A percentile compares a stretch with the other conserved stretches of the same genome.
Conservation (phyloP, 2,888 invertebrate species). For the Rhogogaster chlorosoma region DNA sequence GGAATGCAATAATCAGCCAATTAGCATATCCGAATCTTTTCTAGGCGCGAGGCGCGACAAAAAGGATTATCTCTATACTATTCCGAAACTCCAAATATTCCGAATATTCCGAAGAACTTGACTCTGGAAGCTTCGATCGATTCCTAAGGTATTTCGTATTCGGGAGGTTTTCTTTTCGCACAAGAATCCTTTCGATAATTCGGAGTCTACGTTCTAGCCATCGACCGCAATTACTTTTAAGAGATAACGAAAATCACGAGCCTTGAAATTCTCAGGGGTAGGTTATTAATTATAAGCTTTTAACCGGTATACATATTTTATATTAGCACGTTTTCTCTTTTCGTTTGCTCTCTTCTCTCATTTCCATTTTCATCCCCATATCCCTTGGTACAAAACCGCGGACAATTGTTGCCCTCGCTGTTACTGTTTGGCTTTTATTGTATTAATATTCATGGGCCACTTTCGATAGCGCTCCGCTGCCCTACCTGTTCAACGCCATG, state of each 20-base stretch:
- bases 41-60: background rate
- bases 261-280: background rate
- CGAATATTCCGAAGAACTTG: background rate
- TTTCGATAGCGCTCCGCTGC: slow-evolving; percentile 32
- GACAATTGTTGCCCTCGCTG: slow-evolving; percentile 13
- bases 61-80: background rate
- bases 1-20: background rate
- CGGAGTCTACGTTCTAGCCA: background rate
- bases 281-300: slow-evolving; percentile 36
- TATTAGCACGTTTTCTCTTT: slow-evolving; percentile 4
- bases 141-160: background rate
- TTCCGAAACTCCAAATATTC: too few relatives aligned
- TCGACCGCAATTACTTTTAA: background rate
- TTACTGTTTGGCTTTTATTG: slow-evolving; percentile 30
- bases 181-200: slow-evolving; percentile 13
- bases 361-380: slow-evolving; percentile 5
- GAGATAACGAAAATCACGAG: background rate
- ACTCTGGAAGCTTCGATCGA: background rate
- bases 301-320: slow-evolving; percentile 34
- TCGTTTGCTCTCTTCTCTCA: slow-evolving; percentile 8
- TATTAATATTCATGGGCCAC: slow-evolving; percentile 39
- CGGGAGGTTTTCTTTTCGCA: background rate
- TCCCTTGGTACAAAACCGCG: background rate
- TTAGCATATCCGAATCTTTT: background rate
- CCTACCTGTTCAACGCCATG: slow-evolving; percentile 12